phyloP scores from a whole-genome alignment of 2,888 invertebrate species.

The Eupithecia subumbrata region DNA sequence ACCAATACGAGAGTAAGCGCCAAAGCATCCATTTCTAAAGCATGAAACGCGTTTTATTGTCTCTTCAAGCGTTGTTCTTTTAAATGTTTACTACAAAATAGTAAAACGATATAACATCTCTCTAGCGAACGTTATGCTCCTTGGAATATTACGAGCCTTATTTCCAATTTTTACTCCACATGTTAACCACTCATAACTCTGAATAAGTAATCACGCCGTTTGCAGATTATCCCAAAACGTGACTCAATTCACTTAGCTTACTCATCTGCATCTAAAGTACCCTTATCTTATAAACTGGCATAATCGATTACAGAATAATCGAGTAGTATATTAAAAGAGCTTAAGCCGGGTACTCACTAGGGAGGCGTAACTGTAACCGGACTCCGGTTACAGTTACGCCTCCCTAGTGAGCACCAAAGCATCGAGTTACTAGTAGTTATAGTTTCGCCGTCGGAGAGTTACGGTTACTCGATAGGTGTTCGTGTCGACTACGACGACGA shows the following conservation, averaged over 20 bases:
- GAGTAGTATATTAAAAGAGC: not conserved
- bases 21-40: not conserved
- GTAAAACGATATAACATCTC: not conserved
- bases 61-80: not conserved
- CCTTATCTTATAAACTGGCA: conserved; percentile 16
- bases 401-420: not conserved
- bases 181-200: not conserved
- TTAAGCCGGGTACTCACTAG: not conserved
- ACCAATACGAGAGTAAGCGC: not conserved
- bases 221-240: conserved; percentile 21
- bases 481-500: too few species aligned
- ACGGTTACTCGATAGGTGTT: too few species aligned
- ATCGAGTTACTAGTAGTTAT: too few species aligned
- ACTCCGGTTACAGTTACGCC: not conserved
- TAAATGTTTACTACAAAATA: too few species aligned
- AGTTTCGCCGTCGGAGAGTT: too few species aligned
- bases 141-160: not conserved
- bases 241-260: conserved; percentile 19
- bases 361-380: not conserved
- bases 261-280: conserved; percentile 15
- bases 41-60: not conserved
- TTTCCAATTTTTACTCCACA: not conserved
- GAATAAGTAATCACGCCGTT: conserved; percentile 7
- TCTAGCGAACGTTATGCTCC: not conserved
- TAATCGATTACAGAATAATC: conserved; percentile 23